Percentiles rank a stretch among this genome's conserved stretches.
These are phyloP conservation scores for Bubalus kerabau DNA, from an alignment of 2,113 vertebrate genomes.

Conservation along the genomic window DNA sequence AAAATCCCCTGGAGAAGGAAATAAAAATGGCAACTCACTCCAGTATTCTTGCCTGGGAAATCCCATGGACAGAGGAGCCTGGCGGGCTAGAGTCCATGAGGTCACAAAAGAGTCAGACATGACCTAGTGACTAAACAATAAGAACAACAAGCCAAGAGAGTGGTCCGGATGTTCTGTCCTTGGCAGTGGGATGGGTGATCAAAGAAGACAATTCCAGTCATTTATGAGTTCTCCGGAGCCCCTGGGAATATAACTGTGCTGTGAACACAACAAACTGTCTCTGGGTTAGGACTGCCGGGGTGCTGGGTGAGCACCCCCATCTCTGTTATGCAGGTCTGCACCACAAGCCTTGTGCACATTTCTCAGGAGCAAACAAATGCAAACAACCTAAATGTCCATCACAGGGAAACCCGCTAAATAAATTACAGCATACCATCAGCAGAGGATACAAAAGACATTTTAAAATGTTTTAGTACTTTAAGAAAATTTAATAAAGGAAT, in stretches of 20 bases:
- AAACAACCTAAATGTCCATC: background rate
- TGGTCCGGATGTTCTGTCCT: background rate
- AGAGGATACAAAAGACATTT: background rate
- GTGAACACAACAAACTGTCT: background rate
- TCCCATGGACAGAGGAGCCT: background rate
- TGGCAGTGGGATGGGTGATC: background rate
- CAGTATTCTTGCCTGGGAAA: background rate
- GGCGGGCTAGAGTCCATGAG: background rate
- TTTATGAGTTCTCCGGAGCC: background rate
- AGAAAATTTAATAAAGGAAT: background rate
- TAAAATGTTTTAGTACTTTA: background rate
- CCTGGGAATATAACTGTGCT: background rate
- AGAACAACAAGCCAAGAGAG: background rate
- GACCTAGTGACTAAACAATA: background rate
- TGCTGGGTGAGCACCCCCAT: background rate
- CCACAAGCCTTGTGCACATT: background rate
- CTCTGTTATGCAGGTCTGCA: background rate
- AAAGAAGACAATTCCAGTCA: background rate
- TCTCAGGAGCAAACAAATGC: background rate
- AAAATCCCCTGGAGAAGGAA: background rate
- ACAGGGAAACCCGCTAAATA: background rate
- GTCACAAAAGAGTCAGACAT: background rate
- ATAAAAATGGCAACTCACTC: background rate
- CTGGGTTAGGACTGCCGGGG: background rate
- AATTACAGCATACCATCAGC: background rate